Evolutionary conservation across 2,113 vertebrate species (phyloP).

Genomic region (Gnathonemus echidnorhynchus): DNA sequence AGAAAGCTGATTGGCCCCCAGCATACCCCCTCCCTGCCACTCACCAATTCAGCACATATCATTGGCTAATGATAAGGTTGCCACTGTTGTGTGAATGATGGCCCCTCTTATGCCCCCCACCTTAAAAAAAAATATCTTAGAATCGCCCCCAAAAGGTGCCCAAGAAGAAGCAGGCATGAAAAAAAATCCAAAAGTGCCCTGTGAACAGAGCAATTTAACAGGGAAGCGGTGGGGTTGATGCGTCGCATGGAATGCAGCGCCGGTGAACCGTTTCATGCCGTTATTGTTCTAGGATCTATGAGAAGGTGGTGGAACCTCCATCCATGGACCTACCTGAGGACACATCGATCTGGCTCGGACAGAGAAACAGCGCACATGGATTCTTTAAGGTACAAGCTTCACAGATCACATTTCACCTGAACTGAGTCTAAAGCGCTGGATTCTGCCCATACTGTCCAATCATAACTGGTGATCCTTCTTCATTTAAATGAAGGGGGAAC

Average conservation of each 20-base stretch:
- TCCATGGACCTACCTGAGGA: conserved; percentile 82
- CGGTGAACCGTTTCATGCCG: not conserved
- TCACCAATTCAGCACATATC: not conserved
- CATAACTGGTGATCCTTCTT: not conserved
- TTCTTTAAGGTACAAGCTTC: conserved; percentile 81
- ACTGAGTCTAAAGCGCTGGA: not conserved
- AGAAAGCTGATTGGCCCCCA: not conserved
- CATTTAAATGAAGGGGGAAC: not conserved
- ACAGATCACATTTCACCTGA: not conserved
- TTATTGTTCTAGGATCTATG: conserved; percentile 79
- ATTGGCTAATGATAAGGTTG: not conserved
- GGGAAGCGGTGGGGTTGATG: no score
- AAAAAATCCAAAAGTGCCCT: not conserved
- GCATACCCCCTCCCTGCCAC: not conserved
- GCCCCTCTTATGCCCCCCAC: not conserved
- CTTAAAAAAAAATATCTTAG: not conserved
- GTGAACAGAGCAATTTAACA: no score
- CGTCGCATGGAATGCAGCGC: no score
- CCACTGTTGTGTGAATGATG: not conserved
- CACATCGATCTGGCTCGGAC: conserved; percentile 87
- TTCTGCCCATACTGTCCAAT: not conserved
- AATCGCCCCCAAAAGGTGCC: not conserved
- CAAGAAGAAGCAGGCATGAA: not conserved
- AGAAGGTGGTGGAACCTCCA: conserved; percentile 84
- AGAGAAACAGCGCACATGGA: conserved; percentile 88